These are phyloP conservation scores for Tryphoninae sp. DNA, from an alignment of 2,888 invertebrate genomes.

Conservation along the genomic window DNA sequence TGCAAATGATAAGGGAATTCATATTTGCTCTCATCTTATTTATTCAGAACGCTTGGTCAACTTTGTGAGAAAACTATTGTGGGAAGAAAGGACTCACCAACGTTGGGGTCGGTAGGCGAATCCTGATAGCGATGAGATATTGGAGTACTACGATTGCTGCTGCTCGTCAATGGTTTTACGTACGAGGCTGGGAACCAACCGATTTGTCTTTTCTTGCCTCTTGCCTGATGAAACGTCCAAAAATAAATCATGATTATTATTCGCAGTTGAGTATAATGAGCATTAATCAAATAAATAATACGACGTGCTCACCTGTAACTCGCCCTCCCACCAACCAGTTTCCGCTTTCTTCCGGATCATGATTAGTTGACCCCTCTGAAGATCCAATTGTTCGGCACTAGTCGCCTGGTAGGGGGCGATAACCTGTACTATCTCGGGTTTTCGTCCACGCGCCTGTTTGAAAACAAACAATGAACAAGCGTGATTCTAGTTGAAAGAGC, in stretches of 20 bases:
- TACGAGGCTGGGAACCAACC: slow-evolving; percentile 99
- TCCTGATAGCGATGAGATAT: slow-evolving; percentile 80
- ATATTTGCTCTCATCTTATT: neutral
- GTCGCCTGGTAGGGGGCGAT: slow-evolving; percentile 96
- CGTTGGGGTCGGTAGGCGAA: slow-evolving; percentile 79
- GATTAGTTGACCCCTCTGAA: slow-evolving; percentile 95
- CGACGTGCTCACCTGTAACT: slow-evolving; percentile 88
- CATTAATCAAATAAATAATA: neutral
- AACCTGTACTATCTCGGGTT: slow-evolving; percentile 96
- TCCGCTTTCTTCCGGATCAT: slow-evolving; percentile 98
- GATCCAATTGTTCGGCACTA: slow-evolving; percentile 94
- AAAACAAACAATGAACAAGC: slow-evolving; percentile 58
- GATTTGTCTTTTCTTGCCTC: slow-evolving; percentile 93
- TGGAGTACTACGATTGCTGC: slow-evolving; percentile 80
- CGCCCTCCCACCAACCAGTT: slow-evolving; percentile 99
- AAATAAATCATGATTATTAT: slow-evolving; percentile 4
- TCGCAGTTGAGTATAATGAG: neutral
- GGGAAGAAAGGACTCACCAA: slow-evolving; percentile 71
- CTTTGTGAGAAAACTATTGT: neutral
- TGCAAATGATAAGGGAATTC: slow-evolving; percentile 73
- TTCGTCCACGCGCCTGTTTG: slow-evolving; percentile 86
- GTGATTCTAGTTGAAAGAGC: neutral
- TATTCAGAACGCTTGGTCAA: neutral
- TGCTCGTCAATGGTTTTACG: slow-evolving; percentile 86
- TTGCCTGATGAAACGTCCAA: slow-evolving; percentile 79